Evolutionary conservation across 1,140 invertebrate species (phyloP), one percentile per base, ranked within the genome.

Genomic region (Drosophila orosa): DNA sequence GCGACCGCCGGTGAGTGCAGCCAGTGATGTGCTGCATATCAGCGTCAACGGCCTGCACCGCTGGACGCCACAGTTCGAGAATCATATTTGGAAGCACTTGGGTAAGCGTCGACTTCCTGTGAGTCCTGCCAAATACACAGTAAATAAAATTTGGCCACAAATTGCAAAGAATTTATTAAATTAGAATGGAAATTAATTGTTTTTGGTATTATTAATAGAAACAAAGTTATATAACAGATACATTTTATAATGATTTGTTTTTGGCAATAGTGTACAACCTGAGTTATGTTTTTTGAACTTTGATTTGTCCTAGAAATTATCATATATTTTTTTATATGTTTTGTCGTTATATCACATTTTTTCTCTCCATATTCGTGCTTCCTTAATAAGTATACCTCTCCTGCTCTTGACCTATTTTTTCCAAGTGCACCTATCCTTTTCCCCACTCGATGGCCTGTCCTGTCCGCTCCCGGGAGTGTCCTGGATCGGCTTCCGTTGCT

Each of bases 71-170:
- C 84, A 91, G 69, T 92, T 92, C 57, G 91, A 92, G 61, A 85
- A 86, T 81, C 86, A 89, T 72, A 92, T 92, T 52, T 92, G 91
- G 91, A 92, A 91, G 74, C 89, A 92, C 80, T 91, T 92, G 69
- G 91, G 91, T 92, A 83, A 80, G 90, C 60, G 13, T 15, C 37
- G 6, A 63, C 52, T 29, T 76, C 55, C 54, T 56, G 37, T 75
- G 19, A 35, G 22, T 40, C 33, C 42, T 56, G 17, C 5, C 17
- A 42, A 3, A 7, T 12, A 3, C 24, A n/a, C 33, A 44, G 15
- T 8, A 1, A 24, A 15, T 12, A n/a, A 40, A n/a, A 29, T 15
- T 0, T 25, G 3, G 15, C 17, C 12, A 13, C 15, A 19, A 13
- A 7, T 50, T 3, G 10, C 47, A 19, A n/a, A 0, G 7, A 7